Percentiles rank a stretch among this genome's conserved stretches.
phyloP scores from a whole-genome alignment of 2,888 invertebrate genomes.

The Eucera pruinosa region DNA sequence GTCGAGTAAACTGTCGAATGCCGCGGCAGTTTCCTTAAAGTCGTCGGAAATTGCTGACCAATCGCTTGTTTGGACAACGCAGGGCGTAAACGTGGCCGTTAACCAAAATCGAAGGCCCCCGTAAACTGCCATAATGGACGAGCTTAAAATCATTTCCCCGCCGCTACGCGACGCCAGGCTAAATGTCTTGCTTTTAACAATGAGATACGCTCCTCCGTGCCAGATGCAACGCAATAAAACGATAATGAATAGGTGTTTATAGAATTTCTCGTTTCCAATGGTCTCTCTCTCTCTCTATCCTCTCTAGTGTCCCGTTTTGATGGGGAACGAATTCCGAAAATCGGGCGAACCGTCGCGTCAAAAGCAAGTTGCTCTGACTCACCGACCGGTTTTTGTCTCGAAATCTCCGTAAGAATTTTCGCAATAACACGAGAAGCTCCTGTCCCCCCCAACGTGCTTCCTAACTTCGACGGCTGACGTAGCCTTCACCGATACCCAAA shows the following conservation, averaged over 20 bases:
- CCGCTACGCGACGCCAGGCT: conserved; percentile 4
- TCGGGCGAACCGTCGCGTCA: too few species aligned
- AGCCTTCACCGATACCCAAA: too few species aligned
- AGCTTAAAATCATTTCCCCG: conserved; percentile 60
- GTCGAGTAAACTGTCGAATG: not conserved
- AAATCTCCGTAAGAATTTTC: too few species aligned
- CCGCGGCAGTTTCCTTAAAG: conserved; percentile 48
- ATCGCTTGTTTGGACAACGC: conserved; percentile 49
- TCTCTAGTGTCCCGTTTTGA: too few species aligned
- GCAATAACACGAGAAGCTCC: too few species aligned
- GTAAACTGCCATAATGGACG: conserved; percentile 62
- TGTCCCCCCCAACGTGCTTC: too few species aligned
- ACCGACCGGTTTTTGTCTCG: too few species aligned
- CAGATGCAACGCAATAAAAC: conserved; percentile 57
- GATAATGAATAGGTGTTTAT: conserved; percentile 52
- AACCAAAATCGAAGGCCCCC: conserved; percentile 45
- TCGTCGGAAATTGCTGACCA: conserved; percentile 41
- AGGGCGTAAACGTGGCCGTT: conserved; percentile 53
- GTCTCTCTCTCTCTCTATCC: too few species aligned
- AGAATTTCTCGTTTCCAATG: too few species aligned
- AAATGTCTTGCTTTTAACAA: conserved; percentile 52
- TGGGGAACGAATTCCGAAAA: too few species aligned
- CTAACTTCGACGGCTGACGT: too few species aligned
- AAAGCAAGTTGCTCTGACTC: too few species aligned
- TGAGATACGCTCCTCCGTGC: conserved; percentile 34